Conservation (phyloP, 1,140 invertebrate species). For the Drosophila repleta region DNA sequence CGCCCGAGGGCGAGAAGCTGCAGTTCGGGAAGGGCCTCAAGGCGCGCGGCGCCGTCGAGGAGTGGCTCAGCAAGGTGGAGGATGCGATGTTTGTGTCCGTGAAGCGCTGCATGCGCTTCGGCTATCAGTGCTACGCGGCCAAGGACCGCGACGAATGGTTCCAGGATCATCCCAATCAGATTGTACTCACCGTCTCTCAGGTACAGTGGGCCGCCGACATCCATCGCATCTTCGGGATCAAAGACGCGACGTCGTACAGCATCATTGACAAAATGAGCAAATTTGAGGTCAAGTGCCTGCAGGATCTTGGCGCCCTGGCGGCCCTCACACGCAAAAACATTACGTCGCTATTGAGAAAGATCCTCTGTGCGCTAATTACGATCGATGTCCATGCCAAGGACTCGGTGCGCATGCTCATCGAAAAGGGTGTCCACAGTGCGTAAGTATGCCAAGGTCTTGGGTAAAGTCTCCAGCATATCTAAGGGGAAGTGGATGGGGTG, state of each 20-base stretch:
- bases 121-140: conserved; percentile 83
- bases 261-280: conserved; percentile 86
- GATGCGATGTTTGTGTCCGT: conserved; percentile 91
- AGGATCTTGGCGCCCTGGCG: conserved; percentile 91
- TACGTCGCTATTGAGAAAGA: conserved; percentile 88
- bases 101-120: conserved; percentile 89
- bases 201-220: conserved; percentile 93
- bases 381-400: conserved; percentile 94
- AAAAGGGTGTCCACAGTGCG: conserved; percentile 87
- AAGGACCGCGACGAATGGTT: conserved; percentile 82
- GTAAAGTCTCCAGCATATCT: too few relatives aligned
- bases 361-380: conserved; percentile 93
- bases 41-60: conserved; percentile 94
- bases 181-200: conserved; percentile 92
- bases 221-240: conserved; percentile 88
- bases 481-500: too few relatives aligned
- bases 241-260: conserved; percentile 67
- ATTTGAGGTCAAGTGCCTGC: conserved; percentile 89
- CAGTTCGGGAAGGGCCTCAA: conserved; percentile 91
- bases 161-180: conserved; percentile 85
- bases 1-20: conserved; percentile 93
- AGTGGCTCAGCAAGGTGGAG: conserved; percentile 95
- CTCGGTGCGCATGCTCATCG: conserved; percentile 90
- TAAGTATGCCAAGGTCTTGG: conserved; percentile 77
- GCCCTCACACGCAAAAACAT: conserved; percentile 90